Conservation (phyloP, 2,113 vertebrate genomes). For the Ovibos moschatus region DNA sequence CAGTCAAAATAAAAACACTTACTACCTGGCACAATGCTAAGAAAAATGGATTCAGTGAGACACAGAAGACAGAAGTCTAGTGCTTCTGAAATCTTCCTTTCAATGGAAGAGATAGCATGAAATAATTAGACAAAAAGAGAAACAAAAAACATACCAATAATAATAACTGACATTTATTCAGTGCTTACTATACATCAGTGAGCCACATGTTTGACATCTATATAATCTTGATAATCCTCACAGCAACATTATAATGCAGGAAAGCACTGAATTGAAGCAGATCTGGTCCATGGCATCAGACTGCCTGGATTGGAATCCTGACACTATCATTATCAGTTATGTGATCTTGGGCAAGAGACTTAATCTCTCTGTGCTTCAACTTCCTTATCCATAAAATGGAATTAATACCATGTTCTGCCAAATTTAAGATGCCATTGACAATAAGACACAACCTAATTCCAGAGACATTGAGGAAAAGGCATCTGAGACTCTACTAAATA, state of each 20-base stretch:
- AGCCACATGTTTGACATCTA: neutral
- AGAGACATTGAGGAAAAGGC: neutral
- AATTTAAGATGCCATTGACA: neutral
- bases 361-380: neutral
- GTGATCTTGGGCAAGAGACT: neutral
- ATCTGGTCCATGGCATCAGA: neutral
- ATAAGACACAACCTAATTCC: neutral
- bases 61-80: neutral
- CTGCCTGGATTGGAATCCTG: neutral
- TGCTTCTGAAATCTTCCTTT: conserved; percentile 16
- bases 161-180: neutral
- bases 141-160: neutral
- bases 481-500: neutral
- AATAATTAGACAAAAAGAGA: neutral
- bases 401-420: neutral
- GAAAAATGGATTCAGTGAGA: neutral
- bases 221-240: neutral
- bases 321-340: neutral
- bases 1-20: conserved; percentile 14
- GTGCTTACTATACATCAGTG: neutral
- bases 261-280: neutral
- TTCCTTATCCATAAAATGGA: neutral
- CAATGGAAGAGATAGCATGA: neutral
- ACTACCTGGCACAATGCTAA: neutral
- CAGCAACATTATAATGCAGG: neutral